These are phyloP conservation scores for Siphlonurus alternatus DNA, from an alignment of 2,888 invertebrate species.

Conservation along the genomic window DNA sequence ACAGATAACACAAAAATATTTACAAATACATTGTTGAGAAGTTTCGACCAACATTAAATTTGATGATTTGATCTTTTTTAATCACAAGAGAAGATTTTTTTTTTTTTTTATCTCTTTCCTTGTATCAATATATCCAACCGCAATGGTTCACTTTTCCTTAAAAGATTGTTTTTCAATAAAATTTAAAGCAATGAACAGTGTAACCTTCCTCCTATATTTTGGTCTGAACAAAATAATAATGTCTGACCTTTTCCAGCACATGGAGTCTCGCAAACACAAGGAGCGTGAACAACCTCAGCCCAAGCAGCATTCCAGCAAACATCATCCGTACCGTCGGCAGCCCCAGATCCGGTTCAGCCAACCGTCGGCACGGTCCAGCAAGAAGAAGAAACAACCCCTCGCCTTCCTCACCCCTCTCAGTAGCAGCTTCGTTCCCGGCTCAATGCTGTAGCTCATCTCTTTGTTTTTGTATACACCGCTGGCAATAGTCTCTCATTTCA, in stretches of 20 bases:
- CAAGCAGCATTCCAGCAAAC: background rate
- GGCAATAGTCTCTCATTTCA: no score
- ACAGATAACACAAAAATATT: no score
- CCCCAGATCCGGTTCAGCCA: background rate
- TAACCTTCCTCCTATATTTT: background rate
- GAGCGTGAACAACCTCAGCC: background rate
- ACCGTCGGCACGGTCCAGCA: background rate
- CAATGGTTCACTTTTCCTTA: background rate
- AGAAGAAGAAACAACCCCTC: background rate
- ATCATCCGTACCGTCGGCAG: background rate
- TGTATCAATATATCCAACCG: no score
- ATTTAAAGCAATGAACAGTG: no score
- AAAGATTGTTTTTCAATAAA: no score
- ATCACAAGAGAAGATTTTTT: no score
- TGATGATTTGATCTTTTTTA: no score
- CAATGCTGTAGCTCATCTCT: no score
- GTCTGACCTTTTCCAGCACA: background rate
- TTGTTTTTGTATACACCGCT: no score
- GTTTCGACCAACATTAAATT: no score
- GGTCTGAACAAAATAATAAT: background rate
- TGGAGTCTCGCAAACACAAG: constrained; percentile 1
- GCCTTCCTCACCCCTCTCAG: background rate
- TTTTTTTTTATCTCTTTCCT: no score
- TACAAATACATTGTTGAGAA: no score
- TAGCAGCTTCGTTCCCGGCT: background rate